Evolutionary conservation across 1,140 invertebrate species (phyloP), one percentile per base, ranked within the genome.

Genomic region (Cotesia typhae): DNA sequence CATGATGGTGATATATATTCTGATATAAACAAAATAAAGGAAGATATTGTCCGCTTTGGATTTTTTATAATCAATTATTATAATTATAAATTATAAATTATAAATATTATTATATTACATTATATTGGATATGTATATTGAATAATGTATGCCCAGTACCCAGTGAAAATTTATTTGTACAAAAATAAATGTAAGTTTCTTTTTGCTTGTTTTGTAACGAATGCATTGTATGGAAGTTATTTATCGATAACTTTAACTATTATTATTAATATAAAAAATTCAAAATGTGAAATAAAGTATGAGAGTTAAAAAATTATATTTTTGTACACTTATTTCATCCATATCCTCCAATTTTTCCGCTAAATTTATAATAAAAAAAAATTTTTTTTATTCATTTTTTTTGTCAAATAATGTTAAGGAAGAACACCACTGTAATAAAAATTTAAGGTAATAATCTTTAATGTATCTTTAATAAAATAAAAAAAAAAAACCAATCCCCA

Each of bases 141-240:
- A 57, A 55, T 59, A 52, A 47, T 47, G 28, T 28, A 47, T 9
- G 10, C 41, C 41, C 41, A 47, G 7, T 47, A 47, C 41, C 41
- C 41, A 47, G 41, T 47, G 51, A 65, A 41, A 59, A 79, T 80
- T 76, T 76, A 64, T 80, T 77, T 77, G 68, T 70, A 72, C 75
- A 78, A 67, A 72, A 51, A 55, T 35, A 36, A 41, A 47, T 47
- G 9, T 60, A 14, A 79, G 73, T 67, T 69, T 77, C 76, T 75
- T 69, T 72, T 79, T 65, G 57, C 53, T 79, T 70, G 6, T 74
- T 79, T 80, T 80, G 76, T 80, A 80, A 77, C 76, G 71, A 72
- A 70, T 80, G 76, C 76, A 77, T 38, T 47, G 41, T 47, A 47
- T 7, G 41, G 10, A 47, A 47, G 41, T 47, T 47, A 47, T 47